phyloP scores from a whole-genome alignment of 2,113 vertebrate species.

The Bubalus kerabau region DNA sequence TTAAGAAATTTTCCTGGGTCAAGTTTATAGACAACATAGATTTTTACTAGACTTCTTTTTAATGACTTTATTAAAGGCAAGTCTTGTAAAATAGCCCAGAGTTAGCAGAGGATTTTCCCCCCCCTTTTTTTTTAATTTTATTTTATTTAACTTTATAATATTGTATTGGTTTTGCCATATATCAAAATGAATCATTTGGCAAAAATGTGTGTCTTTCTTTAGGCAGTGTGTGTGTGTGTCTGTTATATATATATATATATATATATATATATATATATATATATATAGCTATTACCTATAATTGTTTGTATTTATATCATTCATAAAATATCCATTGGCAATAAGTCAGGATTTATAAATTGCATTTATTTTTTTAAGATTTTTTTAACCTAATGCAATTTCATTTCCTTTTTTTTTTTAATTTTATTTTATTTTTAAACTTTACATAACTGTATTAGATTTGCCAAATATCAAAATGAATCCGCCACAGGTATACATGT shows the following conservation, averaged over 20 bases:
- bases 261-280: too few species aligned
- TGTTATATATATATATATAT: too few species aligned
- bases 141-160: too few species aligned
- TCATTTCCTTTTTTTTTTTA: too few species aligned
- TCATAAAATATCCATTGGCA: background rate
- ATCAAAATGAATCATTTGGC: background rate
- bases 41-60: background rate
- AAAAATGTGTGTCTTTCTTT: background rate
- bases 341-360: background rate
- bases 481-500: too few species aligned
- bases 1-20: background rate
- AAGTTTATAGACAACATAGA: background rate
- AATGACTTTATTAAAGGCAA: background rate
- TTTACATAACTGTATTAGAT: too few species aligned
- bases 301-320: background rate
- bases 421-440: too few species aligned
- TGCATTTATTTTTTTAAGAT: background rate
- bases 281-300: background rate
- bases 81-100: background rate
- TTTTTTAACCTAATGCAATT: background rate
- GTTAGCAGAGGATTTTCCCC: background rate
- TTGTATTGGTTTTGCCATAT: too few species aligned
- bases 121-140: too few species aligned
- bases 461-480: too few species aligned
- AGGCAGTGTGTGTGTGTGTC: background rate